Percentiles rank a stretch among this genome's conserved stretches.
These are phyloP conservation scores for Cephus pulcher DNA, from an alignment of 2,888 invertebrate genomes.

Conservation along the genomic window DNA sequence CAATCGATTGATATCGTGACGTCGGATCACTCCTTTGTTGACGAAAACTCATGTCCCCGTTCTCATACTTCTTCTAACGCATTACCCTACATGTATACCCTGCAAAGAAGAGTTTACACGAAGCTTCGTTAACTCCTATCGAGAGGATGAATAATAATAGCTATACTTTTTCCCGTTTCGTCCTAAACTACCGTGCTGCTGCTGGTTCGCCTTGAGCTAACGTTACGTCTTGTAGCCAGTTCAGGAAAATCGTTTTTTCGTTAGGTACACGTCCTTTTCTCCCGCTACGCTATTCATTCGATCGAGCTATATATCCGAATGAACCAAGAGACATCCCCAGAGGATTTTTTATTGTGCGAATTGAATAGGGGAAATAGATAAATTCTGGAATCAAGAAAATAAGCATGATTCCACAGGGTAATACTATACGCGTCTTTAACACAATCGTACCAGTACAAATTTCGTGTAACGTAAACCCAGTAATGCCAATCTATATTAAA, in stretches of 20 bases:
- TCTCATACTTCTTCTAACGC: not conserved
- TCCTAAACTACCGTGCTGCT: not conserved
- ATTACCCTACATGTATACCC: not conserved
- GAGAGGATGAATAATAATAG: not conserved
- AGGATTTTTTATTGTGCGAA: not conserved
- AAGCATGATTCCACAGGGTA: not conserved
- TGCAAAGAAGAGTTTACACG: not conserved
- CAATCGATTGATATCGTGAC: constrained; percentile 16
- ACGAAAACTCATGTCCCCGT: constrained; percentile 5
- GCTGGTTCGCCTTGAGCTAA: not conserved
- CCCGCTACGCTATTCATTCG: not conserved
- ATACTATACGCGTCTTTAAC: not conserved
- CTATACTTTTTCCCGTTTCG: not conserved
- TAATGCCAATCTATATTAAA: not conserved
- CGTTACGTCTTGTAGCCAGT: not conserved
- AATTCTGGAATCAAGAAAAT: not conserved
- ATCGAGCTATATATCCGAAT: not conserved
- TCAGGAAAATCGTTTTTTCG: not conserved
- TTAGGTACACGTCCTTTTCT: not conserved
- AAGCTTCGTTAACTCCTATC: not conserved
- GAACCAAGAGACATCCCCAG: too few species aligned
- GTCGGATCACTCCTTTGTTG: constrained; percentile 2
- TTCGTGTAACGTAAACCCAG: not conserved
- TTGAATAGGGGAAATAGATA: not conserved
- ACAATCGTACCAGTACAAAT: not conserved